phyloP scores from a whole-genome alignment of 1,140 invertebrate genomes.

The Centruroides vittatus region DNA sequence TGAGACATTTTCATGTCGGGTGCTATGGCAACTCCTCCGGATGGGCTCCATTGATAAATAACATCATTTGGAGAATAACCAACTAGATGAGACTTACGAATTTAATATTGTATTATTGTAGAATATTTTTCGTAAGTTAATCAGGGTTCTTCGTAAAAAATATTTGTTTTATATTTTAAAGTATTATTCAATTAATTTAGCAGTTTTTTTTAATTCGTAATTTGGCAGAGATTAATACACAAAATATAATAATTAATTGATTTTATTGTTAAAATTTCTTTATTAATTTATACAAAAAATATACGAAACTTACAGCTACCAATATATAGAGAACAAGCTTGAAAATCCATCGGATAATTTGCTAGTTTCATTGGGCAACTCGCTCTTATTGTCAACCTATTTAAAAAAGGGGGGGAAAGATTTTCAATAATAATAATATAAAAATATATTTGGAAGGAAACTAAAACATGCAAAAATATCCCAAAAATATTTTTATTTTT shows the following conservation, averaged over 20 bases:
- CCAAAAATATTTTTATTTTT: too few relatives aligned
- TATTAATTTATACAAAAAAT: not conserved
- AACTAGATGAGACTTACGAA: conserved; percentile 40
- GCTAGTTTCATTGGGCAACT: conserved; percentile 92
- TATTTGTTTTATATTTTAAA: too few relatives aligned
- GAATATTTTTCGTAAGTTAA: not conserved
- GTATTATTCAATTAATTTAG: too few relatives aligned
- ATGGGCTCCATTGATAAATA: conserved; percentile 74
- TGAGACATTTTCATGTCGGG: conserved; percentile 78
- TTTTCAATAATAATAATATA: too few relatives aligned
- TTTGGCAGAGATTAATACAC: too few relatives aligned
- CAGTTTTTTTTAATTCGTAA: too few relatives aligned
- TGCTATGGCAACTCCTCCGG: conserved; percentile 64
- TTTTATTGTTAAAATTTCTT: too few relatives aligned
- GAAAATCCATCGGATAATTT: conserved; percentile 92
- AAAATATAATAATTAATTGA: too few relatives aligned
- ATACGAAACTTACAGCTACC: conserved; percentile 72
- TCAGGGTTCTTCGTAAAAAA: too few relatives aligned
- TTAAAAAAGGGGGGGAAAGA: conserved; percentile 10
- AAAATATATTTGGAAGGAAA: too few relatives aligned
- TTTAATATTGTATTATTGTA: not conserved
- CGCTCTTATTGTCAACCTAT: conserved; percentile 88
- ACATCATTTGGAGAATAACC: conserved; percentile 78
- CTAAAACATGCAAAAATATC: too few relatives aligned
- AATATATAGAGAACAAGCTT: conserved; percentile 73